Percentiles rank a stretch among this genome's conserved stretches.
phyloP scores from a whole-genome alignment of 23 tunicate species.

The Trididemnum nubilum region DNA sequence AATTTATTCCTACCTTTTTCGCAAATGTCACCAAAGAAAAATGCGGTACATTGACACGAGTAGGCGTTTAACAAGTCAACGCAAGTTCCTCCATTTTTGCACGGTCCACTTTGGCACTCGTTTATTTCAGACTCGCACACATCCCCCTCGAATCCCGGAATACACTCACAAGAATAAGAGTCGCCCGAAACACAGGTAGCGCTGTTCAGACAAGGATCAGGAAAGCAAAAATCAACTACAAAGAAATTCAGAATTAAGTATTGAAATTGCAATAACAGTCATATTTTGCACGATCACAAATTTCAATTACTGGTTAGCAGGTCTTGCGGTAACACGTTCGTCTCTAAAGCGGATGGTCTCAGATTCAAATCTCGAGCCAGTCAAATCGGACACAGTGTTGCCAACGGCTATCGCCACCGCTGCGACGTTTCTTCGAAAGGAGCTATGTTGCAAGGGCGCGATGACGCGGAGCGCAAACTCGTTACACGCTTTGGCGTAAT shows the following conservation, averaged over 20 bases:
- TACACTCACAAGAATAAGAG: constrained; percentile 46
- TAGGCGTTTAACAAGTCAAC: constrained; percentile 46
- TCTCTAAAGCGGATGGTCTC: background rate
- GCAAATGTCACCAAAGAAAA: constrained; percentile 51
- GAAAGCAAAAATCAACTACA: constrained; percentile 52
- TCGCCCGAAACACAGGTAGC: constrained; percentile 51
- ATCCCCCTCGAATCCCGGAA: constrained; percentile 57
- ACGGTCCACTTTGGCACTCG: constrained; percentile 62
- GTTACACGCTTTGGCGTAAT: too few relatives aligned
- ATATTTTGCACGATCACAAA: background rate
- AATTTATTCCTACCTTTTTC: constrained; percentile 40
- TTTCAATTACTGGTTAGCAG: background rate
- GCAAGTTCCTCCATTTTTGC: constrained; percentile 67
- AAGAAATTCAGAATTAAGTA: background rate
- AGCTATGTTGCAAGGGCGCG: too few relatives aligned
- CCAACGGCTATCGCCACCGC: background rate
- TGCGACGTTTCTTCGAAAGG: background rate
- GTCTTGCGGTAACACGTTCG: background rate
- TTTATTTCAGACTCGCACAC: constrained; percentile 48
- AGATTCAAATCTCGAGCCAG: background rate
- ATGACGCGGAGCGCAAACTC: too few relatives aligned
- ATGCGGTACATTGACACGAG: constrained; percentile 47
- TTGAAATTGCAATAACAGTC: background rate
- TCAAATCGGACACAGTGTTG: background rate
- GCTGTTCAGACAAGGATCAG: constrained; percentile 42